Evolutionary conservation across 2,797 vertebrate species (phyloP), one percentile per base, ranked within the genome.

Genomic region (Sternarchorhynchus goeldii): DNA sequence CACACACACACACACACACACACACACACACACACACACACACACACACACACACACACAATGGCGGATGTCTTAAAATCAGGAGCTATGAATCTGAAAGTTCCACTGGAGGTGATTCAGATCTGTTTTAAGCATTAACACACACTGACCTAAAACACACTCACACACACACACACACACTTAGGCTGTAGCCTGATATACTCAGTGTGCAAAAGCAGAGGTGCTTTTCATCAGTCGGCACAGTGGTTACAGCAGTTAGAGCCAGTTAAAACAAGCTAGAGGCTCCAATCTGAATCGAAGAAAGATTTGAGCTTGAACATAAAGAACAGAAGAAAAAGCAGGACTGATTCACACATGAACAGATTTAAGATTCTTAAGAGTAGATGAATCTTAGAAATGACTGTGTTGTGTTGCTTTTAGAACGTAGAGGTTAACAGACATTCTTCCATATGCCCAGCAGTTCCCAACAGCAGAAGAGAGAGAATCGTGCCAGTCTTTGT

Each of bases 51-150:
- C 16, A 69, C 73, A 78, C 32, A 71, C 53, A 32, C 6, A 62
- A 60, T 55, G 74, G 20, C 12, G 8, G 45, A 71, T 62, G 65
- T 18, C 45, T n/a, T 21, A 8, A 75, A 66, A 64, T 73, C 62
- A 68, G 63, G 79, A 18, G 17, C 53, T 73, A 45, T 70, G 69
- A 78, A 50, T 32, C 18, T 53, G 41, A 70, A 56, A 16, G 50
- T 70, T 70, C 68, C 68, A 56, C 16, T 34, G 68, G 59, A 71
- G 14, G 6, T 20, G 5, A 50, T 71, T 71, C 60, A 71, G 36
- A 82, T 76, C 72, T 82, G 71, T 75, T 82, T 75, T 76, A 71
- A 67, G 65, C 72, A 79, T 79, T 72, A 79, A 32, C 31, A 0
- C 62, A 34, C 63, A 66, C 62, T 53, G 31, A 12, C 21, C 36